Percentiles rank a stretch among this genome's conserved stretches.
Evolutionary conservation across 2,797 vertebrate species (phyloP).

Genomic region (Cynodonichthys magdalenae): DNA sequence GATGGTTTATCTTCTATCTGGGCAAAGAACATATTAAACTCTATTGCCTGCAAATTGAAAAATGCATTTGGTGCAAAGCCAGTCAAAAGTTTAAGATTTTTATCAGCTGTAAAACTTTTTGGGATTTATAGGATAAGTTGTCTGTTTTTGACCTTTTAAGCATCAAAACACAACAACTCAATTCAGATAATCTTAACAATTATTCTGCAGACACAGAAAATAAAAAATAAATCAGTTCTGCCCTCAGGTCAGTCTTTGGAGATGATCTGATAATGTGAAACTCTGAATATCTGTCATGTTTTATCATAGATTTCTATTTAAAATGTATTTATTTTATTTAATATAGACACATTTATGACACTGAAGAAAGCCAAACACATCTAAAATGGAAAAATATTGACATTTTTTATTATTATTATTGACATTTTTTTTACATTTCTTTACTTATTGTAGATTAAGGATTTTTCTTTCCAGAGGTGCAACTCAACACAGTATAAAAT

Average conservation of each 20-base stretch:
- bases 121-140: no score
- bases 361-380: no score
- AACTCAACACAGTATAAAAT: no score
- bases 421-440: no score
- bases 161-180: slow-evolving; percentile 51
- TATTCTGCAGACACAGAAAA: slow-evolving; percentile 41
- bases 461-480: no score
- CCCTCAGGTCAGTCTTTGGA: slow-evolving; percentile 32
- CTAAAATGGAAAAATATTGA: no score
- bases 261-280: slow-evolving; percentile 23
- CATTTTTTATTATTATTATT: no score
- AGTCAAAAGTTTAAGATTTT: slow-evolving; percentile 29
- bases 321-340: no score
- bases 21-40: slow-evolving; percentile 15
- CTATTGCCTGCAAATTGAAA: slow-evolving; percentile 37
- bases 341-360: no score
- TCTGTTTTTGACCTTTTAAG: slow-evolving; percentile 12
- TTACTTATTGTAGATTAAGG: no score
- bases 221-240: slow-evolving; percentile 18
- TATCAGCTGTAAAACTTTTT: slow-evolving; percentile 22
- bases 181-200: slow-evolving; percentile 43
- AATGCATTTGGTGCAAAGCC: slow-evolving; percentile 30
- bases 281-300: slow-evolving; percentile 5
- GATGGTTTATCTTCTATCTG: slow-evolving; percentile 40
- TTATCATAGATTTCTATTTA: neutral